phyloP scores from a whole-genome alignment of 2,888 invertebrate species.

The Lingula anatina region DNA sequence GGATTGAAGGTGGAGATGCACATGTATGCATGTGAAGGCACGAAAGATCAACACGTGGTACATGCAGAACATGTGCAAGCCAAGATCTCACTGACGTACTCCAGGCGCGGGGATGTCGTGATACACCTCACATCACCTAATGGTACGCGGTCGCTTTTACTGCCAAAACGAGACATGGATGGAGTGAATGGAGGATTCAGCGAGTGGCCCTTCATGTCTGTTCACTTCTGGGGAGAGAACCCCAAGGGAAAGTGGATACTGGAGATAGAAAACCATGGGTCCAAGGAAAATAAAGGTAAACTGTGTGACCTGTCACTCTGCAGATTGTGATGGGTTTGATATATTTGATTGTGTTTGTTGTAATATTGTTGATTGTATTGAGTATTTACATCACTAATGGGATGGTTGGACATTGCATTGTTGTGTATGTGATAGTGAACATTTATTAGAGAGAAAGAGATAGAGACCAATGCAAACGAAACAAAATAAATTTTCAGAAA shows the following conservation, averaged over 20 bases:
- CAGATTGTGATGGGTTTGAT: no score
- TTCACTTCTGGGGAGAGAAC: constrained; percentile 89
- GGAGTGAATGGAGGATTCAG: constrained; percentile 79
- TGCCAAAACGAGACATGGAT: constrained; percentile 78
- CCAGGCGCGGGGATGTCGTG: constrained; percentile 87
- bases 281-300: constrained; percentile 28
- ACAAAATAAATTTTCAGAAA: background rate
- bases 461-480: background rate
- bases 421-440: no score
- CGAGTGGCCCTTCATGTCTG: constrained; percentile 98
- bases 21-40: constrained; percentile 83
- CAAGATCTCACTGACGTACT: constrained; percentile 84
- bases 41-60: constrained; percentile 80
- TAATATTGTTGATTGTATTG: no score
- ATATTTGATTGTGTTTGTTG: no score
- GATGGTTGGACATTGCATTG: no score
- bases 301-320: no score
- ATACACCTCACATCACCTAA: constrained; percentile 56
- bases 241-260: constrained; percentile 55
- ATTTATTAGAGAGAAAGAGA: background rate
- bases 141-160: constrained; percentile 66
- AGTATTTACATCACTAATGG: no score
- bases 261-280: constrained; percentile 40
- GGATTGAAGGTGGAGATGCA: constrained; percentile 20
- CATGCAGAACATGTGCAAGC: constrained; percentile 97